phyloP scores from a whole-genome alignment of 1,140 invertebrate species.

The Probaryconus sp. region DNA sequence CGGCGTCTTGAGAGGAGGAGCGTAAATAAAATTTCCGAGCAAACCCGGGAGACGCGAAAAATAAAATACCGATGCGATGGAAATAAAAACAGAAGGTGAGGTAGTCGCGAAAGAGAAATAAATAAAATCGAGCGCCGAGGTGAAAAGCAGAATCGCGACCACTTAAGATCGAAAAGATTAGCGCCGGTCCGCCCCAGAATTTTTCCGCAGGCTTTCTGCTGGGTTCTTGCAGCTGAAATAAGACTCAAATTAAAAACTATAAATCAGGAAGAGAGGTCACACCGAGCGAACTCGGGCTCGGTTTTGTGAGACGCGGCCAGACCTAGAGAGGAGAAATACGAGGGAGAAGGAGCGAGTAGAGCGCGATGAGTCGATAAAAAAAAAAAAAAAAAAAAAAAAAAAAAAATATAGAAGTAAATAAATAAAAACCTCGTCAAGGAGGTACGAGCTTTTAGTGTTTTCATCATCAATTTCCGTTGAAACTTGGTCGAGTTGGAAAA shows the following conservation, averaged over 20 bases:
- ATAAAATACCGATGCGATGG: not conserved
- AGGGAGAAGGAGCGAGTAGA: constrained; percentile 8
- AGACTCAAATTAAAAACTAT: constrained; percentile 75
- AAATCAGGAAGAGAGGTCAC: constrained; percentile 70
- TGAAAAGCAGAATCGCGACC: constrained; percentile 43
- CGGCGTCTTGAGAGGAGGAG: constrained; percentile 8
- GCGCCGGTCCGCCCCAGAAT: constrained; percentile 52
- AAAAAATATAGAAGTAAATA: too few species aligned
- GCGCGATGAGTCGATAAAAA: constrained; percentile 11
- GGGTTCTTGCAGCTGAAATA: constrained; percentile 61
- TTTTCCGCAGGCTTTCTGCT: constrained; percentile 57
- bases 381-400: too few species aligned
- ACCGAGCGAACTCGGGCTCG: constrained; percentile 17
- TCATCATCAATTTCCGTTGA: too few species aligned
- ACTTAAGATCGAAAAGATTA: constrained; percentile 71
- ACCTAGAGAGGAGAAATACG: too few species aligned
- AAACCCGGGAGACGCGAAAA: constrained; percentile 9
- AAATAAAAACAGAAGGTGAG: not conserved
- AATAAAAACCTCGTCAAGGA: too few species aligned
- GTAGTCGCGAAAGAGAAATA: not conserved
- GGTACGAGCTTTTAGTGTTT: too few species aligned
- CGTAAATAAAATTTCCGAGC: constrained; percentile 25
- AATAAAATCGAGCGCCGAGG: not conserved
- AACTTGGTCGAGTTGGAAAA: too few species aligned
- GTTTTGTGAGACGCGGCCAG: constrained; percentile 15